These are phyloP conservation scores for Pantherophis guttatus DNA, from an alignment of 2,113 vertebrate species.

Conservation along the genomic window DNA sequence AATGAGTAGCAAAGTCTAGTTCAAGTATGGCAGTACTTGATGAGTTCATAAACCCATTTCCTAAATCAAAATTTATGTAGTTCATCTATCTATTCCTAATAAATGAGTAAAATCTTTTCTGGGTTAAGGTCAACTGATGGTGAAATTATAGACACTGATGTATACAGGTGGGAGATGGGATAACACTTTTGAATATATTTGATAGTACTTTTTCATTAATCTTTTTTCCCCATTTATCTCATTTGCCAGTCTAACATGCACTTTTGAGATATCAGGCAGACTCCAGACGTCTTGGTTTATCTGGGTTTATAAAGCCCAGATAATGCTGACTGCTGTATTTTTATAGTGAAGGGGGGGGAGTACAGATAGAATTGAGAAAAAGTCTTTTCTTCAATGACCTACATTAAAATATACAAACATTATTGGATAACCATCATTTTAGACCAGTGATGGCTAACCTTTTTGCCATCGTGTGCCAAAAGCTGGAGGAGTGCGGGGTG, in stretches of 20 bases:
- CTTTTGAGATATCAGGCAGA: background rate
- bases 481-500: too few relatives aligned
- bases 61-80: slow-evolving; percentile 26
- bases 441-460: slow-evolving; percentile 10
- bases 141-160: background rate
- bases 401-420: slow-evolving; percentile 40
- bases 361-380: slow-evolving; percentile 33
- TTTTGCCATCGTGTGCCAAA: too few relatives aligned
- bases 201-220: background rate
- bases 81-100: slow-evolving; percentile 46
- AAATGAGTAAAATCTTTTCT: slow-evolving; percentile 13
- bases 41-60: slow-evolving; percentile 42
- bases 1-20: background rate
- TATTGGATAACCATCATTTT: slow-evolving; percentile 45
- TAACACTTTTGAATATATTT: background rate
- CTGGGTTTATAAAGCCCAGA: background rate
- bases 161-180: background rate
- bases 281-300: background rate
- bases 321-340: background rate
- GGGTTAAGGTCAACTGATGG: slow-evolving; percentile 14
- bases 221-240: background rate
- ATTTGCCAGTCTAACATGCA: background rate
- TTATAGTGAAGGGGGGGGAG: slow-evolving; percentile 18
- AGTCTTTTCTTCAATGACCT: slow-evolving; percentile 28
- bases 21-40: slow-evolving; percentile 21